Evolutionary conservation across 1,140 invertebrate genomes (phyloP).

Genomic region (Bombus sibiricus): DNA sequence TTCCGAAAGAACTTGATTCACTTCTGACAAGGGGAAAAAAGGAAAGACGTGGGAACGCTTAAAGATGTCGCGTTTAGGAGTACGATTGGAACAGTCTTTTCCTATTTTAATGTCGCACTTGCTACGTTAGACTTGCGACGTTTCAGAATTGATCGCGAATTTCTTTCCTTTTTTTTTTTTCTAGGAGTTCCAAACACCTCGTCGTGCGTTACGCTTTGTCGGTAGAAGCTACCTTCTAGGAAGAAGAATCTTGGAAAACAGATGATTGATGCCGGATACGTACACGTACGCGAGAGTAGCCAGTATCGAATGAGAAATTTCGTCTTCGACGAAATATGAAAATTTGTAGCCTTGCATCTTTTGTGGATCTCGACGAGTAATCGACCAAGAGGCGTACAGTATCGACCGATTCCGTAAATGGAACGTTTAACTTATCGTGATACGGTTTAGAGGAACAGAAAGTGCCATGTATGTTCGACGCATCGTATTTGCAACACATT

Average conservation of each 20-base stretch:
- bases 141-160: not conserved
- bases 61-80: too few species aligned
- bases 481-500: not conserved
- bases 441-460: too few species aligned
- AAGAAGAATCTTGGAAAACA: not conserved
- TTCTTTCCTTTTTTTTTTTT: constrained; percentile 21
- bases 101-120: not conserved
- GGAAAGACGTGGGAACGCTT: not conserved
- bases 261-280: not conserved
- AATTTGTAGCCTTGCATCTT: not conserved
- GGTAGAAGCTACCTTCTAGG: too few species aligned
- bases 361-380: not conserved
- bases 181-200: not conserved
- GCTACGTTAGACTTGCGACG: not conserved
- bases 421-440: too few species aligned
- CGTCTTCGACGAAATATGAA: too few species aligned
- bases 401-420: too few species aligned
- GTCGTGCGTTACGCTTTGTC: not conserved
- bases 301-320: not conserved
- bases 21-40: not conserved
- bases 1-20: not conserved
- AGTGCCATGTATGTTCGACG: not conserved
- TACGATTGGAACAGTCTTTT: not conserved
- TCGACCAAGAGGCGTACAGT: too few species aligned
- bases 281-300: not conserved